Evolutionary conservation across 2,113 vertebrate genomes (phyloP), one percentile per base, ranked within the genome.

Genomic region (Macroglossus sobrinus): DNA sequence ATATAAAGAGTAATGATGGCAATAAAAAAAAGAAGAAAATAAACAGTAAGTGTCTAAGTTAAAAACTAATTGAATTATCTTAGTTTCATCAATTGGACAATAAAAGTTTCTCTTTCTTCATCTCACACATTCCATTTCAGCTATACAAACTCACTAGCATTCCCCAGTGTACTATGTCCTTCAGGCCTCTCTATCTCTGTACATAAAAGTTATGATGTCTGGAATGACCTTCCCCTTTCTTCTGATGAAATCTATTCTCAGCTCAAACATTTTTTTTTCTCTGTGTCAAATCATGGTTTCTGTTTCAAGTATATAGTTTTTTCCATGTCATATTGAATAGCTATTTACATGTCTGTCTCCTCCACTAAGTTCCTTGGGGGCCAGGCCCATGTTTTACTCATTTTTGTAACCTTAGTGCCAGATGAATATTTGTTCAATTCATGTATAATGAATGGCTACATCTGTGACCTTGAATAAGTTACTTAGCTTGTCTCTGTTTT

Each of bases 321-420:
- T 94, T 93, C 86, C 69, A 30, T 61, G 63, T 50, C 50, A 47
- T 50, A 35, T 0, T 61, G 69, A 91, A 43, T 40, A 93, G 69
- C 40, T 82, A 82, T 93, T 96, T 89, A 78, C 75, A 55, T 78
- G 78, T 91, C 89, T 86, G 9, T 79, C 47, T 71, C 63, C 82
- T 53, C 26, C 47, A 43, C 59, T 59, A 28, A 94, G 47, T 84
- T 89, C 84, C 68, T 45, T n/a, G 82, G 33, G 13, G 45, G 50
- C 30, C 0, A 2, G 28, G 21, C 57, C 78, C 45, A 18, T 28
- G 26, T 78, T 81, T 93, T 35, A 71, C 30, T 90, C 79, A 87
- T 84, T 55, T 94, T 50, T 92, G 26, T 74, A 96, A 78, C 7
- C 11, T 40, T 81, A 76, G 30, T 33, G 14, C 64, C 50, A 93